Conservation (phyloP, 2,888 invertebrate species). For the Caenorhabditis japonica region DNA sequence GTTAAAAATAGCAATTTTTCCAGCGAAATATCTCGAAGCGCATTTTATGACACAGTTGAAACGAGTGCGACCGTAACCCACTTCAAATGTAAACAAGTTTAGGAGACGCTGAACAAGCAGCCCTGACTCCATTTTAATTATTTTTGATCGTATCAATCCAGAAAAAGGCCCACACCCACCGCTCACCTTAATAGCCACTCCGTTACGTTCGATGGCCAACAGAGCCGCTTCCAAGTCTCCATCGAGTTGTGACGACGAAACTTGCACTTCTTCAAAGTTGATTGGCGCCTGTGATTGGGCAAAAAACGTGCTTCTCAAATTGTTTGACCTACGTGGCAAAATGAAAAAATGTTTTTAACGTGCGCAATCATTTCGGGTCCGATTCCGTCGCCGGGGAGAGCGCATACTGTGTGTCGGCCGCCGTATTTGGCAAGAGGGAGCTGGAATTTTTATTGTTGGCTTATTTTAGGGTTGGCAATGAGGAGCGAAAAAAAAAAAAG, state of each 20-base stretch:
- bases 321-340: slow-evolving; percentile 59
- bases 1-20: too few relatives aligned
- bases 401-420: slow-evolving; percentile 93
- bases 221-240: slow-evolving; percentile 92
- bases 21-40: too few relatives aligned
- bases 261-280: slow-evolving; percentile 93
- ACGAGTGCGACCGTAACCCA: too few relatives aligned
- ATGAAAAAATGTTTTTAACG: slow-evolving; percentile 87
- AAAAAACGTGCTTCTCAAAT: slow-evolving; percentile 76
- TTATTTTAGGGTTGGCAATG: too few relatives aligned
- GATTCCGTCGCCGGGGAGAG: slow-evolving; percentile 96
- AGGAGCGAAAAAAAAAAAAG: neutral
- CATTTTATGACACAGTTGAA: too few relatives aligned
- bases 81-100: too few relatives aligned
- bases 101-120: too few relatives aligned
- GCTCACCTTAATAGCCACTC: slow-evolving; percentile 88
- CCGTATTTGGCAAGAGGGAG: slow-evolving; percentile 82
- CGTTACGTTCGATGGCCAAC: slow-evolving; percentile 93
- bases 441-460: too few relatives aligned
- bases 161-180: too few relatives aligned
- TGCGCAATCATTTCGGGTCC: slow-evolving; percentile 95
- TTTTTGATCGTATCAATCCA: too few relatives aligned
- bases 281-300: slow-evolving; percentile 90
- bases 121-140: too few relatives aligned
- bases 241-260: slow-evolving; percentile 85